Base-by-base conservation (phyloP, 1,140 invertebrate genomes). In the Drosophila arawakana region DNA sequence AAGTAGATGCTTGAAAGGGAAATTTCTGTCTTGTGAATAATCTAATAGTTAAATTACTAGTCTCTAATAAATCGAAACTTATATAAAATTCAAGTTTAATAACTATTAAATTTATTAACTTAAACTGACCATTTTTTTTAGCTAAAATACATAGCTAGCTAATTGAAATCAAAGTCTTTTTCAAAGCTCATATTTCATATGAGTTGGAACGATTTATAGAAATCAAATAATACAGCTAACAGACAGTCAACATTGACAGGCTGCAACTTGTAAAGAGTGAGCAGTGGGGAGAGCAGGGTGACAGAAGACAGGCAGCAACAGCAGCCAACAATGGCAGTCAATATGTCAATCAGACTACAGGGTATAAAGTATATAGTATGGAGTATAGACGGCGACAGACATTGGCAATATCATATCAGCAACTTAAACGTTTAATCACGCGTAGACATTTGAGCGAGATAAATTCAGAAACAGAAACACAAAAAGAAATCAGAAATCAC, bases 341-440 rank as follows among this genome's bases (percentile, higher is more conserved):
- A 73, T 73, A 73, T 73, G 72, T 74, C 72, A 69, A 43, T 66
- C 61, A 44, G 49, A 47, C 63, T 60, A 63, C 54, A 52, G 44
- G 49, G 35, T 34, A 39, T 58, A 30, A 57, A 60, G 41, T 13
- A 30, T 30, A 30, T 5, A 30, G 25, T 30, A 30, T 30, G 5
- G 25, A 30, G 2, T 30, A 30, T 30, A 30, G 41, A 43, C 74
- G 65, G 60, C 72, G 68, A 77, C 81, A 70, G 81, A 54, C 75
- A 35, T 34, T 47, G 67, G 66, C 65, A 63, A 71, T 88, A 88
- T 88, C 83, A 88, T 88, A 86, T 86, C 83, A 79, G 83, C 83
- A 80, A 73, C 72, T 83, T 86, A 88, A 86, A 81, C 83, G 77
- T 89, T 88, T 89, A 86, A 89, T 86, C 83, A 89, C 76, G 80